phyloP scores from a whole-genome alignment of 2,888 invertebrate species.

The Pachymerium ferrugineum region DNA sequence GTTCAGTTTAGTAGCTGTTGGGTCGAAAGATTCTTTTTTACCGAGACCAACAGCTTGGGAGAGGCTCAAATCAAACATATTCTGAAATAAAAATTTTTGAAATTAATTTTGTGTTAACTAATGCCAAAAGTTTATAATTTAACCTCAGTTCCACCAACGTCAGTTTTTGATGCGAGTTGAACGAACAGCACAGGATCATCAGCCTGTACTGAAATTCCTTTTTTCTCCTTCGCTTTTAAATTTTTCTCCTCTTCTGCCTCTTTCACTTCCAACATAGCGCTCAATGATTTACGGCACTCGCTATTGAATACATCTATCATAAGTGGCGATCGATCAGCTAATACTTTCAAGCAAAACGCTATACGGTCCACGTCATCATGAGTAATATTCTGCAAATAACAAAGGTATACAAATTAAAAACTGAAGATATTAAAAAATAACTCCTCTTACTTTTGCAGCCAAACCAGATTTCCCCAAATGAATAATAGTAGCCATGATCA shows the following conservation, averaged over 20 bases:
- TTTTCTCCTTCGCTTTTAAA: slow-evolving; percentile 62
- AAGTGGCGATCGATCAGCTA: slow-evolving; percentile 54
- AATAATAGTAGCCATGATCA: slow-evolving; percentile 77
- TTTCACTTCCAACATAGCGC: slow-evolving; percentile 75
- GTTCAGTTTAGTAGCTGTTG: slow-evolving; percentile 54
- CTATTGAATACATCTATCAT: slow-evolving; percentile 66
- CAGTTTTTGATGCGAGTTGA: slow-evolving; percentile 60
- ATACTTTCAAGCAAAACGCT: slow-evolving; percentile 55
- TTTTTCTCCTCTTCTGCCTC: slow-evolving; percentile 62
- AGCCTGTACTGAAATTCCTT: slow-evolving; percentile 65
- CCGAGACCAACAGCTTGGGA: slow-evolving; percentile 70
- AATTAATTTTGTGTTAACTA: background rate
- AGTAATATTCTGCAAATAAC: slow-evolving; percentile 59
- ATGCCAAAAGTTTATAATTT: slow-evolving; percentile 51
- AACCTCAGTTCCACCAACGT: slow-evolving; percentile 58
- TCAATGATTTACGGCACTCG: slow-evolving; percentile 70
- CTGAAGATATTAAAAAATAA: slow-evolving; percentile 27
- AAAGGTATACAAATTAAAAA: background rate
- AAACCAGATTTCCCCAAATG: slow-evolving; percentile 71
- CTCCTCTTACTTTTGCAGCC: slow-evolving; percentile 45
- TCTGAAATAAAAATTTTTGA: slow-evolving; percentile 46
- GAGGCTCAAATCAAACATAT: slow-evolving; percentile 91
- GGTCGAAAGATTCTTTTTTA: slow-evolving; percentile 50
- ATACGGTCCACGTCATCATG: slow-evolving; percentile 91
- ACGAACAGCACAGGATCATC: slow-evolving; percentile 80